Evolutionary conservation across 2,888 invertebrate species (phyloP).

Genomic region (Drosophila infuscata): DNA sequence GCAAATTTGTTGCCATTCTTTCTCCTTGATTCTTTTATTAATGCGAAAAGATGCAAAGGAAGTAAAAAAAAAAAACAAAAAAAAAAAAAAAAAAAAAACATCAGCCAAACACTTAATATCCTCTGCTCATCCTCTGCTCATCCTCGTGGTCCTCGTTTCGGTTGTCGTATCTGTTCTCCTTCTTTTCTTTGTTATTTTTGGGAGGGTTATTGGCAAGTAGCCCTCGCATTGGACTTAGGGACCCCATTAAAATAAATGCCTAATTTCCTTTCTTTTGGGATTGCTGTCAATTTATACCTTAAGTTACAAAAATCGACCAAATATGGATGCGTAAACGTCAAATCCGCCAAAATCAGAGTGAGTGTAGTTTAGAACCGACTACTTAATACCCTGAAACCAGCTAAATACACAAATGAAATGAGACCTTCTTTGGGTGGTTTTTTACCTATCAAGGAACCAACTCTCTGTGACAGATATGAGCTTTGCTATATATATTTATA

Average conservation of each 20-base stretch:
- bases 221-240: constrained; percentile 49
- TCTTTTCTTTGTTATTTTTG: constrained; percentile 14
- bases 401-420: neutral
- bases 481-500: neutral
- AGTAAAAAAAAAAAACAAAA: no score
- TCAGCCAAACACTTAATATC: constrained; percentile 51
- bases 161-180: constrained; percentile 3
- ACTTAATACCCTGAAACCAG: neutral
- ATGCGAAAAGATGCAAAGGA: constrained; percentile 33
- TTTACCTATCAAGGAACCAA: neutral
- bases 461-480: neutral
- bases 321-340: constrained; percentile 66
- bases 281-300: constrained; percentile 63
- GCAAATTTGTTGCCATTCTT: constrained; percentile 68
- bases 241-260: constrained; percentile 77
- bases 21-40: constrained; percentile 54
- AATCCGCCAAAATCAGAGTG: constrained; percentile 30
- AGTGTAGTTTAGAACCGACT: neutral
- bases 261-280: constrained; percentile 62
- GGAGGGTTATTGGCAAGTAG: constrained; percentile 23
- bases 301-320: constrained; percentile 65
- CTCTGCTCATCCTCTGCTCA: constrained; percentile 25
- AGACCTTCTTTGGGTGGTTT: neutral
- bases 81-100: neutral
- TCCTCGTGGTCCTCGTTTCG: constrained; percentile 7